Evolutionary conservation across 2,113 vertebrate species (phyloP), one percentile per base, ranked within the genome.

Genomic region (Burhinus bistriatus): DNA sequence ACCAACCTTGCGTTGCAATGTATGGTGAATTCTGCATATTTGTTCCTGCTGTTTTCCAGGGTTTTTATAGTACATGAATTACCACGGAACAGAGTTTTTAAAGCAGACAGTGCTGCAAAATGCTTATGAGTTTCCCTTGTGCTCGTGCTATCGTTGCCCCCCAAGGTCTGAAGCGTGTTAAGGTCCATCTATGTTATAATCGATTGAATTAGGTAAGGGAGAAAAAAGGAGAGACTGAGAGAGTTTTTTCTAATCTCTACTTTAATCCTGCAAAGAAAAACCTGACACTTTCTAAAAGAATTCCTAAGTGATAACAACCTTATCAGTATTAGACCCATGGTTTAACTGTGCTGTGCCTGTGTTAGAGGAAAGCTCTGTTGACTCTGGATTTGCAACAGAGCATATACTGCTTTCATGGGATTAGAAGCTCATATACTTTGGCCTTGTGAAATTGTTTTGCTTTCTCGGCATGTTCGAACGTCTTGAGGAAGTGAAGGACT

Each of bases 401-500:
- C 85, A 49, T 64, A 77, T 12, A 91, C 66, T 92, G 36, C 75
- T 95, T 95, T 71, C 70, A 65, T 59, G 91, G 90, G 94, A 79
- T 96, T 93, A 96, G 96, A 94, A 97, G 55, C 70, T 61, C 36
- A 52, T 83, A 73, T 95, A 82, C 58, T 90, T 89, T 83, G 75
- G 92, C 78, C 95, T 98, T 92, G 76, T 55, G 93, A 97, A 98
- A 95, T 87, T 83, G 87, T 97, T 97, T 91, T 97, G 86, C 90
- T 86, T 88, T 95, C 93, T 93, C 1, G 79, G 84, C 97, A 6
- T 87, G 98, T 94, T 97, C 57, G 1, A 92, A 96, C 94, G 95
- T 97, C 97, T 89, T 80, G 68, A 95, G 91, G 89, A 97, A 95
- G 94, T 92, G 68, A 96, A 98, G 94, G 96, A 94, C 96, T 98